A percentile compares a stretch with the other conserved stretches of the same genome.
These are phyloP conservation scores for Gallinago paraguaiae DNA, from an alignment of 2,113 vertebrate species.

Conservation along the genomic window DNA sequence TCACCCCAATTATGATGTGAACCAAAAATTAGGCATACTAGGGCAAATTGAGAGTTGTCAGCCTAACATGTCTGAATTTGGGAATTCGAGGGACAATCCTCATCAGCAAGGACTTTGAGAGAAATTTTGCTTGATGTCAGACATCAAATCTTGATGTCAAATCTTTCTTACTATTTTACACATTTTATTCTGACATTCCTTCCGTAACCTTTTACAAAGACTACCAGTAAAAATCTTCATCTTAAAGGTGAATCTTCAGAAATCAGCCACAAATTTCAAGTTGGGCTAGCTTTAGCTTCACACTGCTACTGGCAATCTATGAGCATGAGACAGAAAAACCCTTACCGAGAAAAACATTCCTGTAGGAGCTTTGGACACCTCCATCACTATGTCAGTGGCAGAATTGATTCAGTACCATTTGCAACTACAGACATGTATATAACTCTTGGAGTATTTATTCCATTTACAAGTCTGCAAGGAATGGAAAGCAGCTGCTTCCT, in stretches of 20 bases:
- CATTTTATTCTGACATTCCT: neutral
- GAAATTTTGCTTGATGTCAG: neutral
- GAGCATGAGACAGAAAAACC: neutral
- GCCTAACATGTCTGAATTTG: neutral
- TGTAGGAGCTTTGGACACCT: neutral
- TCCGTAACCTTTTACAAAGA: neutral
- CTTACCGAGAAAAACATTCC: rapidly evolving
- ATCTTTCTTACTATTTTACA: neutral
- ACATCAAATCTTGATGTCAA: neutral
- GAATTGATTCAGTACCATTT: neutral
- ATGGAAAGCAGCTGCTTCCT: neutral
- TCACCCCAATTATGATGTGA: neutral
- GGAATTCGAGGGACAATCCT: neutral
- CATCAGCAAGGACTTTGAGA: neutral
- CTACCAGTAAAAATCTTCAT: neutral
- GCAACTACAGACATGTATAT: neutral
- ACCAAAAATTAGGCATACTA: neutral
- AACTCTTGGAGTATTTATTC: neutral
- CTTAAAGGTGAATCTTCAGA: neutral
- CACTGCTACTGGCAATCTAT: neutral
- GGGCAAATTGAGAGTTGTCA: neutral
- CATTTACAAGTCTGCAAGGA: neutral
- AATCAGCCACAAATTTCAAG: neutral
- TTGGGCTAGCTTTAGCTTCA: neutral
- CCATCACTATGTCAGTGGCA: neutral